These are phyloP conservation scores for Sarcophaga bullata DNA, from an alignment of 1,140 invertebrate species.

Conservation along the genomic window DNA sequence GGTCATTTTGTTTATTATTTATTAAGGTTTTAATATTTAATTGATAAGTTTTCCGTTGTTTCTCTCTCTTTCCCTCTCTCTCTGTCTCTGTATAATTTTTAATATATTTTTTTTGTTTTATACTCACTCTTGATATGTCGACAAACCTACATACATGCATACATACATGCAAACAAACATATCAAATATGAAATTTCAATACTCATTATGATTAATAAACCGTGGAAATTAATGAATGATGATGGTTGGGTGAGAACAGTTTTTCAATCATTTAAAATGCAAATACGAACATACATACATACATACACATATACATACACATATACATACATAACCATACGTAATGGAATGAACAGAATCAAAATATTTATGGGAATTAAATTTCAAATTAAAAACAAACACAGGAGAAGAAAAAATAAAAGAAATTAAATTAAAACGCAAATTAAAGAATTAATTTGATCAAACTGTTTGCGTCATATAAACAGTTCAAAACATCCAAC, in stretches of 20 bases:
- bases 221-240: slow-evolving; percentile 35
- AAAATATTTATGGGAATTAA: slow-evolving; percentile 5
- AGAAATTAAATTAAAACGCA: neutral
- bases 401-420: no score
- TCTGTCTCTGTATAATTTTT: neutral
- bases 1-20: slow-evolving; percentile 39
- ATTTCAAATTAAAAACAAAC: slow-evolving; percentile 3
- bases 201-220: slow-evolving; percentile 41
- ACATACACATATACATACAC: no score
- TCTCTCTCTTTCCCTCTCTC: no score
- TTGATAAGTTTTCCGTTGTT: slow-evolving; percentile 33
- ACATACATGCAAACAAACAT: neutral
- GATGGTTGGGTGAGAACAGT: slow-evolving; percentile 25
- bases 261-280: slow-evolving; percentile 25
- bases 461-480: neutral
- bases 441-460: neutral
- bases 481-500: no score
- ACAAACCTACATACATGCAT: neutral
- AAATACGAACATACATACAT: no score
- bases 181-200: slow-evolving; percentile 31
- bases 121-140: neutral
- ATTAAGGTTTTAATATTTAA: slow-evolving; percentile 41
- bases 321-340: no score
- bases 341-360: neutral
- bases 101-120: neutral